Base-by-base conservation (phyloP, 2,797 vertebrate genomes). In the Arrhamphus sclerolepis region DNA sequence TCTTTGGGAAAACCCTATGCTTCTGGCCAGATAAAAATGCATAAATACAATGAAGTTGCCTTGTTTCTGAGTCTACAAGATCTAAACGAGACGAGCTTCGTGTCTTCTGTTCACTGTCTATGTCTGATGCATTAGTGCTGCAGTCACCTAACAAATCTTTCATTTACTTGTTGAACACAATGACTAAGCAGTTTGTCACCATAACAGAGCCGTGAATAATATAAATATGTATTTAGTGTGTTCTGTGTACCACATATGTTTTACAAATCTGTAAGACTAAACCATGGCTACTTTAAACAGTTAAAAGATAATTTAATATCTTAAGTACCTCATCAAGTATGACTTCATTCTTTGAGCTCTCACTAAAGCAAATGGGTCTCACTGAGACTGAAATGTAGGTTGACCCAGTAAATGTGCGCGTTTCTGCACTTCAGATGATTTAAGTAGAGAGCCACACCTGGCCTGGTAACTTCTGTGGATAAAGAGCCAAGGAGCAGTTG, bases 1-100 rank as follows among this genome's bases (percentile, higher is more conserved):
- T 87, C 78, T 59, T 75, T 76, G 72, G 75, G 70, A 83, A 78
- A 88, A 80, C 83, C 81, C 89, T 83, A 69, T 90, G 81, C 89
- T 77, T 75, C 73, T 81, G 79, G 70, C 62, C 78, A 70, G 68
- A 84, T 79, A 84, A 85, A 82, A 85, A 82, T 76, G 77, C 75
- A 85, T 82, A 87, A 92, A 89, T 84, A 82, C 85, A 90, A 79
- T 82, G 70, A 77, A 90, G 72, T 51, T 43, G 29, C 72, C 21
- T 69, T 66, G 72, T 43, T 73, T 66, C 70, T 50, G 53, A 75
- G 66, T 85, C 67, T 68, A 60, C 39, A 75, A 84, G 72, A 66
- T 66, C 69, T n/a, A n/a, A n/a, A n/a, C n/a, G n/a, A 70, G 66
- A 72, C 77, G 61, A 79, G 77, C 43, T 68, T 60, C 47, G 56